Evolutionary conservation across 2,797 vertebrate species (phyloP).

Genomic region (Gobionotothen gibberifrons): DNA sequence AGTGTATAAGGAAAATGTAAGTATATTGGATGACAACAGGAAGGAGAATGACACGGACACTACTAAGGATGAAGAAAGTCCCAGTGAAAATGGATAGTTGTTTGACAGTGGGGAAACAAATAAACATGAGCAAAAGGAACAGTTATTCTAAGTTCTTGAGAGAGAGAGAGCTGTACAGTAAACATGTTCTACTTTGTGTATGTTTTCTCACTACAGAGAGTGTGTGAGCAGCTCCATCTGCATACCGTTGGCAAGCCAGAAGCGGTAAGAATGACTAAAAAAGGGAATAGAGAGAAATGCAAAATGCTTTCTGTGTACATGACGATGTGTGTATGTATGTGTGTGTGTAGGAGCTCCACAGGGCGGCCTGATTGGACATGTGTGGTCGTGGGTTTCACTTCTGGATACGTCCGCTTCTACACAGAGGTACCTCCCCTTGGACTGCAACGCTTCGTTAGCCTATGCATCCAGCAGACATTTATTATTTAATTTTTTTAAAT

Average conservation of each 20-base stretch:
- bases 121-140: not conserved
- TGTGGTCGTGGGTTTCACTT: constrained; percentile 95
- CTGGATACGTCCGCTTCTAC: constrained; percentile 96
- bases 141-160: not conserved
- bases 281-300: not conserved
- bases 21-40: not conserved
- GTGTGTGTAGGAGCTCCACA: constrained; percentile 91
- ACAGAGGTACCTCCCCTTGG: constrained; percentile 87
- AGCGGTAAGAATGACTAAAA: constrained; percentile 86
- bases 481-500: too few species aligned
- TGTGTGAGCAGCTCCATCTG: constrained; percentile 92
- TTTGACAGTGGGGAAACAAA: not conserved
- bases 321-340: constrained; percentile 3
- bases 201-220: constrained; percentile 85
- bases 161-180: not conserved
- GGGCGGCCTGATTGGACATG: constrained; percentile 98
- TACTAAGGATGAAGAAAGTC: not conserved
- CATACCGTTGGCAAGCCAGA: constrained; percentile 96
- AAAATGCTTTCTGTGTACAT: not conserved
- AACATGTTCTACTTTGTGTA: not conserved
- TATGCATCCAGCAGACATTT: not conserved
- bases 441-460: too few species aligned
- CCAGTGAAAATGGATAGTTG: not conserved
- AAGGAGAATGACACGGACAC: not conserved
- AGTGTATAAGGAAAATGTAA: not conserved